Base-by-base conservation (phyloP, 2,888 invertebrate species). In the Lochmaea capreae region DNA sequence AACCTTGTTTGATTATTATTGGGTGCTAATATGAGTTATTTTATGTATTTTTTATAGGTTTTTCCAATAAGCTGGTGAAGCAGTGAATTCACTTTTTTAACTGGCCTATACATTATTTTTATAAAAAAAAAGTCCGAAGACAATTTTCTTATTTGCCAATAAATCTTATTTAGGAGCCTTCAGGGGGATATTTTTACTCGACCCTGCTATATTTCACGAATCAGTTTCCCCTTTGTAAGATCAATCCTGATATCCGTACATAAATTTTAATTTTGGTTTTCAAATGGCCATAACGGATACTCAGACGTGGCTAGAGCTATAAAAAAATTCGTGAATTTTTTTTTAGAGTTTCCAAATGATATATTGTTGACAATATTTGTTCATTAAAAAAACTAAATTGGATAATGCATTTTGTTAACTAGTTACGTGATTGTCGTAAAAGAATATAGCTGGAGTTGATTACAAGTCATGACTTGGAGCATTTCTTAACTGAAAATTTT, bases 101-200 rank as follows among this genome's bases (percentile, higher is more conserved):
- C 18, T 43, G 62, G 62, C 39, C 62, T 63, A 42, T 18, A 43
- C 10, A 39, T 59, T 58, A 63, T 43, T 12, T 12, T 18, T n/a
- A 61, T 10, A 39, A n/a, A 61, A 39, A 61, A 73, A 76, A 74
- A 59, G 58, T 61, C 75, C 62, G 63, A 73, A 75, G 79, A 80
- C 80, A 80, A 81, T 82, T 83, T 82, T 66, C 70, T 80, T 78
- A 77, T 74, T 82, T 80, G 79, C 81, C 81, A 82, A 84, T 84
- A 84, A 84, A 84, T 84, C 83, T 80, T 78, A 75, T 81, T 82
- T 83, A 83, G 80, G 77, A 79, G 78, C 79, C 82, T 81, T 81
- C 70, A 74, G 82, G 77, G 81, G 74, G 78, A 81, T 79, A 75
- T 80, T 82, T 75, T 73, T 79, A 76, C 79, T 76, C 73, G 77